Evolutionary conservation across 2,113 vertebrate species (phyloP).

Genomic region (Coryphaenoides rupestris): DNA sequence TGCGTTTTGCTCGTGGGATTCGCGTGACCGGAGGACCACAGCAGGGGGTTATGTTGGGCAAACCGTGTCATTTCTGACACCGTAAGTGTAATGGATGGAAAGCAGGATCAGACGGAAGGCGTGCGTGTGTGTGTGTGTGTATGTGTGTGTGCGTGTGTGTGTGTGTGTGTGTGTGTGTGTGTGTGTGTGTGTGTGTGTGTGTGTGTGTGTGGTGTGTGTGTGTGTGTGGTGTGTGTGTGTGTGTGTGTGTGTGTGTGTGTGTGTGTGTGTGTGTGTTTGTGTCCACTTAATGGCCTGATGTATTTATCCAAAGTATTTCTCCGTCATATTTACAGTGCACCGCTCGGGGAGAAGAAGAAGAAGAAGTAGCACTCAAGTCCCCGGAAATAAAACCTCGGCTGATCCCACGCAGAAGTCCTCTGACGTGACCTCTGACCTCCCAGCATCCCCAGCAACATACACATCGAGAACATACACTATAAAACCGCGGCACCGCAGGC

Average conservation of each 20-base stretch:
- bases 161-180: constrained; percentile 2
- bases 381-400: not conserved
- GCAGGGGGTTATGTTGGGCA: too few species aligned
- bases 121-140: constrained; percentile 5
- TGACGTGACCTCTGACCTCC: constrained; percentile 1
- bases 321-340: too few species aligned
- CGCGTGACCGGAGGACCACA: too few species aligned
- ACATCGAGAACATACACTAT: constrained; percentile 9
- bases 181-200: not conserved
- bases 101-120: too few species aligned
- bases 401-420: not conserved
- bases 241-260: constrained; percentile 2
- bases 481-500: constrained; percentile 26
- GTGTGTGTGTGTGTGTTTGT: not conserved
- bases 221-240: constrained; percentile 6
- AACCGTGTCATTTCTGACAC: too few species aligned
- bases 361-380: not conserved
- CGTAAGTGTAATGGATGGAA: too few species aligned
- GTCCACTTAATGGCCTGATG: not conserved
- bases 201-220: constrained; percentile 4
- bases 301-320: not conserved
- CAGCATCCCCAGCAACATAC: not conserved
- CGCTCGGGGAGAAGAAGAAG: not conserved
- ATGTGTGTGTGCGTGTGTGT: constrained; percentile 6
- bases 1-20: too few species aligned